Conservation (phyloP, 2,888 invertebrate species). For the Dryococelus australis region DNA sequence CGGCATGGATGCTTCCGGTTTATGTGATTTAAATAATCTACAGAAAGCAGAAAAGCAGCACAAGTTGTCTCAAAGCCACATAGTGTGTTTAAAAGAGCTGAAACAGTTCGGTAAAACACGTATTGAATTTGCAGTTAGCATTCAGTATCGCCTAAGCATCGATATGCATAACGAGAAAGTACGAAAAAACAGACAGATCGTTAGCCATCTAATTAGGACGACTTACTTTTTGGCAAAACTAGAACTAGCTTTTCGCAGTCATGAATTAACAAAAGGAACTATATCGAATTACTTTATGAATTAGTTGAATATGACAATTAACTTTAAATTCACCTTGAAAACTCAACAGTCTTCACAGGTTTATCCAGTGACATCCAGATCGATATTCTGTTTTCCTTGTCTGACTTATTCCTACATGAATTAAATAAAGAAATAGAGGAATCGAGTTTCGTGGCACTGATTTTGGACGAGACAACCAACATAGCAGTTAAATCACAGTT, state of each 20-base stretch:
- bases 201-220: too few species aligned
- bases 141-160: background rate
- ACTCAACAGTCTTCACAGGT: too few species aligned
- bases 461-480: too few species aligned
- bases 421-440: constrained; percentile 21
- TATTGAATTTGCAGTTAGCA: background rate
- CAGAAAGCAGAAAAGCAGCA: background rate
- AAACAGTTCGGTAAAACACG: background rate
- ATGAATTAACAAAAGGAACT: constrained; percentile 19
- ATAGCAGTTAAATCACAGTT: too few species aligned
- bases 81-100: too few species aligned
- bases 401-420: background rate
- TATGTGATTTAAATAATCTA: constrained; percentile 23
- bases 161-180: constrained; percentile 19
- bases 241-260: background rate
- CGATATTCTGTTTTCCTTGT: constrained; percentile 29
- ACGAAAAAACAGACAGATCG: too few species aligned
- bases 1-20: background rate
- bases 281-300: constrained; percentile 18
- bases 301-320: constrained; percentile 24
- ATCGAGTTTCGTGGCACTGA: background rate
- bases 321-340: background rate
- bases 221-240: background rate
- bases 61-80: background rate
- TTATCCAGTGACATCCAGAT: too few species aligned